Conservation (phyloP, 1,140 invertebrate genomes). For the Epicauta chinensis region DNA sequence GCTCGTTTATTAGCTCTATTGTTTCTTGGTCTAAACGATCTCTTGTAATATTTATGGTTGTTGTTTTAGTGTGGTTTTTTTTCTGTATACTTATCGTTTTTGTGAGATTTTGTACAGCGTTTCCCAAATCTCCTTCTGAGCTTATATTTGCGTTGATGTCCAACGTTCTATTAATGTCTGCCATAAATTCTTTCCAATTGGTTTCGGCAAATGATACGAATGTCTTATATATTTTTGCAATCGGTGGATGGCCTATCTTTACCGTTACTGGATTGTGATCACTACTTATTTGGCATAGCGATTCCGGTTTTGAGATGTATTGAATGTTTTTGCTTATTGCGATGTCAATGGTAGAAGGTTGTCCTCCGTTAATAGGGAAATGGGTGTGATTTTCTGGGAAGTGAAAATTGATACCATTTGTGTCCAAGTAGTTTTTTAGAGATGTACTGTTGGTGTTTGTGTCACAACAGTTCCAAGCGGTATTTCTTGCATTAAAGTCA, state of each 20-base stretch:
- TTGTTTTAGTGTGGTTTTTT: too few species aligned
- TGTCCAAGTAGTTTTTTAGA: not conserved
- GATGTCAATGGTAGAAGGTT: not conserved
- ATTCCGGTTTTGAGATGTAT: not conserved
- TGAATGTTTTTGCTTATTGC: not conserved
- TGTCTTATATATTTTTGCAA: too few species aligned
- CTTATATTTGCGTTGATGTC: too few species aligned
- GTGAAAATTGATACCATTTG: not conserved
- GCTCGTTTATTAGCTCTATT: too few species aligned
- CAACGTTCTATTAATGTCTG: too few species aligned
- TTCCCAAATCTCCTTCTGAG: too few species aligned
- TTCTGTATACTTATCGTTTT: too few species aligned
- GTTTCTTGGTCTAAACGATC: too few species aligned
- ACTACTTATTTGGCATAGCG: not conserved
- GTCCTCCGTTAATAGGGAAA: not conserved
- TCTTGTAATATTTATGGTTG: too few species aligned
- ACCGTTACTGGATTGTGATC: not conserved
- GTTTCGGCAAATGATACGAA: too few species aligned
- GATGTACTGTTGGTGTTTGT: not conserved
- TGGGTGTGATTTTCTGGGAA: not conserved
- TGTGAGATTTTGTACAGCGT: too few species aligned
- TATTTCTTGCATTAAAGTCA: not conserved
- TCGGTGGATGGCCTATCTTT: not conserved
- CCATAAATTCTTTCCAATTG: too few species aligned
- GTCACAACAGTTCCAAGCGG: not conserved